These are phyloP conservation scores for Melanchra persicariae DNA, from an alignment of 2,888 invertebrate genomes.

Conservation along the genomic window DNA sequence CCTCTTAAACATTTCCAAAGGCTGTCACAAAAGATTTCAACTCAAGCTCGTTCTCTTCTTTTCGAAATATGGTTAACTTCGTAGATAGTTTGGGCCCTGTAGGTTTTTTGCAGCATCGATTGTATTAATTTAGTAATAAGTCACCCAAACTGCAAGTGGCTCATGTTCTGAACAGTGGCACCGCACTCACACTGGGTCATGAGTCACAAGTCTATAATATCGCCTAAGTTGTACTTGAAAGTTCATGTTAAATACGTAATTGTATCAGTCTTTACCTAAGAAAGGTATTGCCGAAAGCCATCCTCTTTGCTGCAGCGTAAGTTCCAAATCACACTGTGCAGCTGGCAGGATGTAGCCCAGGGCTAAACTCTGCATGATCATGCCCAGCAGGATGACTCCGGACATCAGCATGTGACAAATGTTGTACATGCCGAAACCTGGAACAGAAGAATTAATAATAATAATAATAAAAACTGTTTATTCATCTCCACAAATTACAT, in stretches of 20 bases:
- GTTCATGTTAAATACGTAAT: too few species aligned
- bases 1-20: too few species aligned
- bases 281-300: slow-evolving; percentile 92
- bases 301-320: slow-evolving; percentile 92
- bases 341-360: slow-evolving; percentile 92
- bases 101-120: too few species aligned
- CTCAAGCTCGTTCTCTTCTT: neutral
- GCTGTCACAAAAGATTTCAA: neutral
- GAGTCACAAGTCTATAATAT: too few species aligned
- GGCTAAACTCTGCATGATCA: slow-evolving; percentile 92
- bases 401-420: slow-evolving; percentile 90
- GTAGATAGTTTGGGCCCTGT: too few species aligned
- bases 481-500: too few species aligned
- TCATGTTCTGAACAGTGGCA: too few species aligned
- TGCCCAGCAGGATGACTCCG: slow-evolving; percentile 92
- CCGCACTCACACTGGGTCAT: too few species aligned
- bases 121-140: neutral
- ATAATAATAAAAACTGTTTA: too few species aligned
- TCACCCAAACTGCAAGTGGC: too few species aligned
- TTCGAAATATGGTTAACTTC: too few species aligned
- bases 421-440: slow-evolving; percentile 92
- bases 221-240: too few species aligned
- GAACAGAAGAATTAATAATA: slow-evolving; percentile 10
- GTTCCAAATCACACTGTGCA: slow-evolving; percentile 92
- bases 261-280: slow-evolving; percentile 85